phyloP scores from a whole-genome alignment of 2,888 invertebrate species.

The Stegophylla sp. region DNA sequence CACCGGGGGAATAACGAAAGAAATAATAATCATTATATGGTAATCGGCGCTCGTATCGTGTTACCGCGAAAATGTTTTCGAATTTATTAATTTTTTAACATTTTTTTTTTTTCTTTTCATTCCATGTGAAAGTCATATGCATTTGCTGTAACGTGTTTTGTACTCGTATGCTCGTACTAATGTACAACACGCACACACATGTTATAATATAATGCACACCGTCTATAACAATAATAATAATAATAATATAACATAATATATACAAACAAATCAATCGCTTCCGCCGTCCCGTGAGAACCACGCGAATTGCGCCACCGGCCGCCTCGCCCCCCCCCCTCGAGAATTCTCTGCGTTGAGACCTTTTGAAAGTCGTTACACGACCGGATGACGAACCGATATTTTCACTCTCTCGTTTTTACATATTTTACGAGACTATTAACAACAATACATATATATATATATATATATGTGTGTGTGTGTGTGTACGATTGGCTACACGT shows the following conservation, averaged over 20 bases:
- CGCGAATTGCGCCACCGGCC: neutral
- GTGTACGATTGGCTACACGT: neutral
- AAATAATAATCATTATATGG: slow-evolving; percentile 2
- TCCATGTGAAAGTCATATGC: too few species aligned
- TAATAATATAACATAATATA: too few species aligned
- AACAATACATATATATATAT: neutral
- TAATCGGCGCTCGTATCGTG: neutral
- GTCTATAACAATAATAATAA: neutral
- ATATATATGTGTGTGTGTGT: neutral
- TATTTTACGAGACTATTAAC: slow-evolving; percentile 16
- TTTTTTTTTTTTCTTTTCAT: neutral
- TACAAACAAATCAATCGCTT: neutral
- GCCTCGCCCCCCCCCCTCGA: neutral
- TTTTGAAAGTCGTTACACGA: slow-evolving; percentile 9
- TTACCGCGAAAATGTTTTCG: neutral
- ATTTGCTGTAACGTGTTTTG: neutral
- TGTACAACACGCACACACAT: neutral
- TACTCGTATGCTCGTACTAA: neutral
- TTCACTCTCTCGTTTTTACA: slow-evolving; percentile 13
- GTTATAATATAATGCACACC: neutral
- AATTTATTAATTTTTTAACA: slow-evolving; percentile 16
- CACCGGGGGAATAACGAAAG: neutral
- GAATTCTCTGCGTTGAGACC: neutral
- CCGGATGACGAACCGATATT: slow-evolving; percentile 31
- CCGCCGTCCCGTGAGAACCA: neutral